A percentile compares a stretch with the other conserved stretches of the same genome.
Evolutionary conservation across 2,113 vertebrate genomes (phyloP).

Genomic region (Junco hyemalis): DNA sequence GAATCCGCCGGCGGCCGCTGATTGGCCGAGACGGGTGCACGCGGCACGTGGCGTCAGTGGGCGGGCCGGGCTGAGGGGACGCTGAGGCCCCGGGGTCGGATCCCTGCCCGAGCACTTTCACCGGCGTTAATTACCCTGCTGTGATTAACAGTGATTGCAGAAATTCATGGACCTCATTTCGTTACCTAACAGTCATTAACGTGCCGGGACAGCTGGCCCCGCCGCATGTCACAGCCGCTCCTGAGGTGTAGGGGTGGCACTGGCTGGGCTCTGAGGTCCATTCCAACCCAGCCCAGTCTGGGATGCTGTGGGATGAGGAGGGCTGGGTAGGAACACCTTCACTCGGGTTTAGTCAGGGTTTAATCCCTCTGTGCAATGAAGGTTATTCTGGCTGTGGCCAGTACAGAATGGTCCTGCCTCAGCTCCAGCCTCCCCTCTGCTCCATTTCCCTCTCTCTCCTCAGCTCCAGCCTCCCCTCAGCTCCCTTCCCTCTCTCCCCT

Average conservation of each 20-base stretch:
- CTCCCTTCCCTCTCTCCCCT: not conserved
- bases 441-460: too few relatives aligned
- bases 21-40: not conserved
- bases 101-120: accelerated
- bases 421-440: not conserved
- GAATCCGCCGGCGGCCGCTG: not conserved
- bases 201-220: not conserved
- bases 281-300: too few relatives aligned
- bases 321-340: too few relatives aligned
- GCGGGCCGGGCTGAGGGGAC: not conserved
- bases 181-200: too few relatives aligned
- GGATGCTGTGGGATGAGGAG: too few relatives aligned
- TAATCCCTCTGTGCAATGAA: too few relatives aligned
- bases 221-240: not conserved
- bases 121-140: not conserved
- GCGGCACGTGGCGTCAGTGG: not conserved
- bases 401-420: too few relatives aligned
- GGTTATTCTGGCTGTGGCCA: too few relatives aligned
- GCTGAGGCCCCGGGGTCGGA: accelerated
- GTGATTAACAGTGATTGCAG: not conserved
- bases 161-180: not conserved
- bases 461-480: not conserved
- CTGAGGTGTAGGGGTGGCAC: not conserved
- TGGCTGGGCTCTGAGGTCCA: too few relatives aligned
- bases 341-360: too few relatives aligned